Base-by-base conservation (phyloP, 2,888 invertebrate species). In the Melanargia galathea region DNA sequence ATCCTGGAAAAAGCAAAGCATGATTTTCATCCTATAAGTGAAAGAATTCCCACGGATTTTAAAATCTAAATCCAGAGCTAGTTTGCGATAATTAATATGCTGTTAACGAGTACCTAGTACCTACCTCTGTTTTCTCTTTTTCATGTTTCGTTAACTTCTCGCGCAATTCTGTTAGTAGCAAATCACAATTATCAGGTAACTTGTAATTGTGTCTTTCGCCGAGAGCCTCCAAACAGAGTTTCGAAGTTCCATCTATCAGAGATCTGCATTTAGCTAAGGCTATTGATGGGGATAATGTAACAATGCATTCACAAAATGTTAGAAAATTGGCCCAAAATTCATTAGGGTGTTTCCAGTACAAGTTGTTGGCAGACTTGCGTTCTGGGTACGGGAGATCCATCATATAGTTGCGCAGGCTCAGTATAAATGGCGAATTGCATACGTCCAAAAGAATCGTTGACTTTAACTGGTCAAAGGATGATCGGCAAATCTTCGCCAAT, bases 241-340 rank as follows among this genome's bases (percentile, higher is more conserved):
- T 81, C 0, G 83, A 75, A 20, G 77, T 71, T 1, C 70, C 77
- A 26, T 86, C 86, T 54, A 88, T 77, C 52, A 90, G 70, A 13
- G 83, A 76, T 61, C 86, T 79, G 65, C 84, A 87, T 67, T 75
- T 86, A 18, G 73, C 78, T 40, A 80, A 63, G 18, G 89, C 86
- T 6, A 79, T 77, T 10, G 83, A 76, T 8, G 89, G 88, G 2
- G 81, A 80, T n/a, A 81, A 73, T 24, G 79, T 77, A 2, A 87
- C 74, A 22, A 93, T 73, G 54, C 78, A 79, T 61, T 87, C 83
- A 62, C 78, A 81, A 70, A 88, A 83, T 16, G 52, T 68, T 40
- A 86, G 69, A 16, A 85, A 81, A 68, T 87, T 80, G 16, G 68
- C 64, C 90, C 90, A 90, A 77, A 90, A 90, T 20, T 73, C 72